These are phyloP conservation scores for Gymnorhina tibicen DNA, from an alignment of 2,113 vertebrate species.

Conservation along the genomic window DNA sequence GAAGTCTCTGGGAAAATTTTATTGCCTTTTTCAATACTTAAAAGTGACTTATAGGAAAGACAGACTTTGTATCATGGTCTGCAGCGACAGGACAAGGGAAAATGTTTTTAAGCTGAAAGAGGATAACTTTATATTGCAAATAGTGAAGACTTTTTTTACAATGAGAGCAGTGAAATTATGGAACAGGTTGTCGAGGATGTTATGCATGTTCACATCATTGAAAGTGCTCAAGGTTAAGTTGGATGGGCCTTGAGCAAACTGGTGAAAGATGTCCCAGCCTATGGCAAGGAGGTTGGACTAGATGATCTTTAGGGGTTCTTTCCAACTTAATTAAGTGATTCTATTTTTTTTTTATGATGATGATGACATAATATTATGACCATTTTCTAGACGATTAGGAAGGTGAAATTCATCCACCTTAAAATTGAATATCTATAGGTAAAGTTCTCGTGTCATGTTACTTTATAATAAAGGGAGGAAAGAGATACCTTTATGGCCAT, in stretches of 20 bases:
- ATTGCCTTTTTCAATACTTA: background rate
- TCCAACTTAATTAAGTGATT: background rate
- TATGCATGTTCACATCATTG: too few species aligned
- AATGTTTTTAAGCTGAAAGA: background rate
- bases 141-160: background rate
- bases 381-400: background rate
- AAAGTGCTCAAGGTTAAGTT: background rate
- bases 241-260: background rate
- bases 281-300: background rate
- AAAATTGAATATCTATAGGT: background rate
- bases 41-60: background rate
- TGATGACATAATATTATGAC: too few species aligned
- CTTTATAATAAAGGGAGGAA: background rate
- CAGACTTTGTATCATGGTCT: background rate
- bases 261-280: background rate
- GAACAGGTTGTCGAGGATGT: background rate
- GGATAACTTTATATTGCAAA: background rate
- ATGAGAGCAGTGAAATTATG: background rate
- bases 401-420: background rate
- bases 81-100: background rate
- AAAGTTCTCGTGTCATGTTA: background rate
- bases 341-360: too few species aligned
- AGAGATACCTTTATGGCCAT: background rate
- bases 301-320: background rate
- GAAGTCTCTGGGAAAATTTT: background rate